These are phyloP conservation scores for Gymnocypris eckloni DNA, from an alignment of 2,797 vertebrate genomes.

Conservation along the genomic window DNA sequence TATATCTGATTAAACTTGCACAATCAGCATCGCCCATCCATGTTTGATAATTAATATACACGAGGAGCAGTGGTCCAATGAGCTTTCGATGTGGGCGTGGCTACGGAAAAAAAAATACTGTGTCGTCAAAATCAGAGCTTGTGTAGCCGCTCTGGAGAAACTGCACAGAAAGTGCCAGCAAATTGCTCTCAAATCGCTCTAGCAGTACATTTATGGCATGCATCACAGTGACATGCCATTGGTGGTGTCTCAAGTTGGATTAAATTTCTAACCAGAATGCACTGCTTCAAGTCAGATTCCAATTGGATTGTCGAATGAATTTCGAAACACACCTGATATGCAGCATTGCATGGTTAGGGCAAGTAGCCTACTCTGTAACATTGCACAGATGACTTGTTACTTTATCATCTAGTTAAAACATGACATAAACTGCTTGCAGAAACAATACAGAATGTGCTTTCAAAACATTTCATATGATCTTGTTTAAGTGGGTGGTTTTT, in stretches of 20 bases:
- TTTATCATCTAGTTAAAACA: background rate
- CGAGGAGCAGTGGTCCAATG: background rate
- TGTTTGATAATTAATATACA: background rate
- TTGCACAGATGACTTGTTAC: background rate
- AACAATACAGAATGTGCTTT: background rate
- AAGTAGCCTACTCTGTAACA: background rate
- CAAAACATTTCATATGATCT: background rate
- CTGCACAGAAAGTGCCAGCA: background rate
- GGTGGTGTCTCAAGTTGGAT: background rate
- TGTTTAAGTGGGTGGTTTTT: conserved; percentile 23
- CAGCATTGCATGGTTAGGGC: background rate
- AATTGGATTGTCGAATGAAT: background rate
- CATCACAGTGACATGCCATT: background rate
- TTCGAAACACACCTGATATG: background rate
- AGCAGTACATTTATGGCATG: background rate
- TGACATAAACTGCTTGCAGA: background rate
- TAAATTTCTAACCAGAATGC: background rate
- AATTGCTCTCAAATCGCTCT: background rate
- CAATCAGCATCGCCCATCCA: background rate
- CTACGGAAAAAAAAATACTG: background rate
- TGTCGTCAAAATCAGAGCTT: background rate
- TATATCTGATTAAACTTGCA: background rate
- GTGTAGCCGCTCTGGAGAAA: background rate
- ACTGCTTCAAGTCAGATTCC: background rate
- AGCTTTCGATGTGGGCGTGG: background rate